phyloP scores from a whole-genome alignment of 2,888 invertebrate genomes.

The Tetrapedia diversipes region DNA sequence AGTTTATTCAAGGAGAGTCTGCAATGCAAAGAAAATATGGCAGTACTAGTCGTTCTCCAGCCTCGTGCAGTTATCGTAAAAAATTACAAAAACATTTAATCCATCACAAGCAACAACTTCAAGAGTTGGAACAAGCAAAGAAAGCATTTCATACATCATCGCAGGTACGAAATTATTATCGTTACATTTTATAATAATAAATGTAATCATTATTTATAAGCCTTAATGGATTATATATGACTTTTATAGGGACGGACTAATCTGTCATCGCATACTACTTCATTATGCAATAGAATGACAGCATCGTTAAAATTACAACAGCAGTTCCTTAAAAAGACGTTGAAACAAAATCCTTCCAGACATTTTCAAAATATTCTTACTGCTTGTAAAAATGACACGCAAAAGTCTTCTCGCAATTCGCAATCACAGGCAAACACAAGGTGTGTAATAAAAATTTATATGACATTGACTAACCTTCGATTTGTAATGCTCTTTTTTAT shows the following conservation, averaged over 20 bases:
- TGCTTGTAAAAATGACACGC: slow-evolving; percentile 73
- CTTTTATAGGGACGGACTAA: slow-evolving; percentile 80
- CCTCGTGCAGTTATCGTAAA: slow-evolving; percentile 85
- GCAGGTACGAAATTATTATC: slow-evolving; percentile 77
- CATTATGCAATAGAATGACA: slow-evolving; percentile 83
- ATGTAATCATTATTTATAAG: background rate
- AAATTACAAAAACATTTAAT: slow-evolving; percentile 89
- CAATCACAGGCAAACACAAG: slow-evolving; percentile 74
- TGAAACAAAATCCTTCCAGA: slow-evolving; percentile 86
- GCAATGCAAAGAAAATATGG: slow-evolving; percentile 84
- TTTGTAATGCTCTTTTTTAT: background rate
- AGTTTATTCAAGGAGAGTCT: slow-evolving; percentile 93
- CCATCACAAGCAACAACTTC: slow-evolving; percentile 87
- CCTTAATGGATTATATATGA: slow-evolving; percentile 13
- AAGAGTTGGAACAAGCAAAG: slow-evolving; percentile 88
- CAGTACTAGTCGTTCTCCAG: slow-evolving; percentile 77
- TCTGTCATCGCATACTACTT: slow-evolving; percentile 82
- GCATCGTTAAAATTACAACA: slow-evolving; percentile 85
- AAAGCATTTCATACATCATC: slow-evolving; percentile 86
- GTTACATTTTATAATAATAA: slow-evolving; percentile 9
- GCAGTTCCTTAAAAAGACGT: slow-evolving; percentile 85
- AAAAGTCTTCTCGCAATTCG: slow-evolving; percentile 64
- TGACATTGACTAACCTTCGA: background rate
- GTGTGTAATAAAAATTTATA: slow-evolving; percentile 50
- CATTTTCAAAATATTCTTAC: slow-evolving; percentile 78